Evolutionary conservation across 2,888 invertebrate species (phyloP), one percentile per base, ranked within the genome.

Genomic region (Sicus ferrugineus): DNA sequence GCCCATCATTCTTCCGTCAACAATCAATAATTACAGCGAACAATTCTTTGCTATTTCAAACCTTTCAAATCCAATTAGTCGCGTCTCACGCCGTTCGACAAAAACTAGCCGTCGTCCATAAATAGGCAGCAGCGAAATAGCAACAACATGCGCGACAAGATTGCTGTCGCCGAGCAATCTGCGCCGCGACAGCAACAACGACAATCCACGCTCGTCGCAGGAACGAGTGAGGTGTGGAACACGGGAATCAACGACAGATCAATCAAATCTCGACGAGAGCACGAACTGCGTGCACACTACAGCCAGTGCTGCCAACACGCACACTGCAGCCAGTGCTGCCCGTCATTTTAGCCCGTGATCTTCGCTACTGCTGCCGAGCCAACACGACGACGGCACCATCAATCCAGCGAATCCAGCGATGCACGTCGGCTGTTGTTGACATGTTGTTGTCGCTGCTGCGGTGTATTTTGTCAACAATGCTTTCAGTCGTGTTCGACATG

Each of bases 51-150:
- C 74, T 75, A 75, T 75, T 75, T 76, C 71, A 75, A 75, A 73
- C 74, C 75, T 73, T 67, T 75, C 75, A 73, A 75, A 76, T 75
- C 76, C 76, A 76, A 76, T 76, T 76, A 76, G 76, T 75, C 76
- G 74, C 75, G 74, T 75, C 74, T 74, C 76, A 74, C 75, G 74
- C 74, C 73, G 72, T 70, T 68, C 72, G 70, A 74, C 75, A 76
- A 75, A 76, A 74, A 74, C 65, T 64, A 70, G 72, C 75, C 64
- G 70, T 67, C 72, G 73, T 67, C 76, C 76, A 75, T 76, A 76
- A 76, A 76, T 75, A 75, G 76, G 54, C 74, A 76, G 75, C 61
- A 74, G 73, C 73, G 58, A 74, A 74, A 75, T 74, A 74, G 71
- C 74, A 59, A 62, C 68, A 68, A 62, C 54, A 68, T 56, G 67